These are phyloP conservation scores for Hemicordylus capensis DNA, from an alignment of 2,113 vertebrate species.

Conservation along the genomic window DNA sequence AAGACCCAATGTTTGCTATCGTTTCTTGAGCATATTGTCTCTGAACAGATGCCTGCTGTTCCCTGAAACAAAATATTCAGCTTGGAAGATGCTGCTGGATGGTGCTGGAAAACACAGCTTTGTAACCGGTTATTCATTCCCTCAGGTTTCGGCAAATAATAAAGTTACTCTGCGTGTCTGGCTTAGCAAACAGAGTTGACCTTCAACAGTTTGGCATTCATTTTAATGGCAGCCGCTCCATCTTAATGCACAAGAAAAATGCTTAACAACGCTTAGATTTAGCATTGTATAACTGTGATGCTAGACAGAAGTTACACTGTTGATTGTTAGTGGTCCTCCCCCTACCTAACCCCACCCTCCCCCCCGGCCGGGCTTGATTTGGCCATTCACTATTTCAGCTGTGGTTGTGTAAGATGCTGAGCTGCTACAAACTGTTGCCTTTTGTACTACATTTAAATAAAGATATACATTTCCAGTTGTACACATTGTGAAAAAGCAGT, in stretches of 20 bases:
- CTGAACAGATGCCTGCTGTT: not conserved
- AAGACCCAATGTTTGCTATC: not conserved
- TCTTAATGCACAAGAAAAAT: not conserved
- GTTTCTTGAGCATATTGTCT: not conserved
- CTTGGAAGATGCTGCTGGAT: not conserved
- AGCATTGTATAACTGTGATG: slow-evolving; percentile 33
- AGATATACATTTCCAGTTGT: not conserved
- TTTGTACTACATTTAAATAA: not conserved
- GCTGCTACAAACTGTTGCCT: not conserved
- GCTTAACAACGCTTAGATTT: slow-evolving; percentile 11
- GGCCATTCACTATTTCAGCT: not conserved
- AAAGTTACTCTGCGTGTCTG: not conserved
- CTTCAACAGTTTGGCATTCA: slow-evolving; percentile 20
- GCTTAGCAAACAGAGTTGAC: slow-evolving; percentile 13
- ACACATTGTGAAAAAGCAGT: slow-evolving; percentile 35
- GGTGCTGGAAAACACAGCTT: not conserved
- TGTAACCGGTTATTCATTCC: not conserved
- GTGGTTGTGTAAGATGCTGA: not conserved
- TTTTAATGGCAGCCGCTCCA: not conserved
- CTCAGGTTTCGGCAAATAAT: not conserved
- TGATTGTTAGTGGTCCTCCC: slow-evolving; percentile 40
- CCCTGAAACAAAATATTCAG: not conserved
- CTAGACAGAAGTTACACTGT: slow-evolving; percentile 40
- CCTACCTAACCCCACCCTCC: no score
- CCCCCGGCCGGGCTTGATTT: no score